Evolutionary conservation across 2,797 vertebrate genomes (phyloP).

Genomic region (Pipistrellus kuhlii): DNA sequence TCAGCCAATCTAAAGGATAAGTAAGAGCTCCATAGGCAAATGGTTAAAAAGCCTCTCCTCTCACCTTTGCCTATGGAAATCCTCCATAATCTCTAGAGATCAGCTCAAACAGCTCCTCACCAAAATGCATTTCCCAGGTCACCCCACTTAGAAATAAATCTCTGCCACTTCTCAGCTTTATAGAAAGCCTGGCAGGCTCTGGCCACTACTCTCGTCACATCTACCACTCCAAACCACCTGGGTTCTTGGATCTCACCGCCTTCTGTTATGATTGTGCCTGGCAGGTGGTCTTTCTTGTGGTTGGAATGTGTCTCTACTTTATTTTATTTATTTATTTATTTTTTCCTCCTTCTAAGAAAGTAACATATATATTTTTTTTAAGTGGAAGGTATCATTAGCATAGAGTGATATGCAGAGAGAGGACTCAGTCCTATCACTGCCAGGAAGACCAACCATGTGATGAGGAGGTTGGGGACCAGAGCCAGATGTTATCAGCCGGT

Average conservation of each 20-base stretch:
- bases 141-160: slow-evolving; percentile 14
- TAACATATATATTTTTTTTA: background rate
- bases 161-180: background rate
- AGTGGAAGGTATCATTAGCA: background rate
- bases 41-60: background rate
- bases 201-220: background rate
- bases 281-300: background rate
- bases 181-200: background rate
- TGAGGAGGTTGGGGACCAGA: too few species aligned
- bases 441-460: too few species aligned
- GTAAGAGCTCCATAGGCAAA: background rate
- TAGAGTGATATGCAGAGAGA: too few species aligned
- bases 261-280: background rate
- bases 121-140: slow-evolving; percentile 12
- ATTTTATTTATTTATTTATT: too few species aligned
- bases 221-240: background rate
- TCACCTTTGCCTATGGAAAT: slow-evolving; percentile 8
- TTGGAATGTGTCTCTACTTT: background rate
- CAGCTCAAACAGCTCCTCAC: slow-evolving; percentile 34
- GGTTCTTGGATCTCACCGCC: background rate
- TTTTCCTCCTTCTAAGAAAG: background rate
- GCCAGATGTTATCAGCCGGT: background rate
- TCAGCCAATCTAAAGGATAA: background rate
- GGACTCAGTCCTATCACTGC: too few species aligned
- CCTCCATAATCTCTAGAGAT: slow-evolving; percentile 24